A percentile compares a stretch with the other conserved stretches of the same genome.
These are phyloP conservation scores for Brachyalestes nurse DNA, from an alignment of 2,797 vertebrate genomes.

Conservation along the genomic window DNA sequence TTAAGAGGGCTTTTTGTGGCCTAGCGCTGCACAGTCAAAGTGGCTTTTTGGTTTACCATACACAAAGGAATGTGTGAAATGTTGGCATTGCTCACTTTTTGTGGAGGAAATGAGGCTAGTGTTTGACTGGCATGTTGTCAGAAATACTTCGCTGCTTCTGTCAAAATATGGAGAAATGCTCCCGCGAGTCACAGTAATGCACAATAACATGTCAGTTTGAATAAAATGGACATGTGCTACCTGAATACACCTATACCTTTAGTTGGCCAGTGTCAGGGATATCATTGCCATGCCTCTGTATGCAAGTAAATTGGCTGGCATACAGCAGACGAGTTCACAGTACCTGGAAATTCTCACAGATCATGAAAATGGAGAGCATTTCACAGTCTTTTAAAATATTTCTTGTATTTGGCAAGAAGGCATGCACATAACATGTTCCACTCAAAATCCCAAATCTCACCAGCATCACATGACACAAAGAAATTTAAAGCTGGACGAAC, in stretches of 20 bases:
- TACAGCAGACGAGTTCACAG: no score
- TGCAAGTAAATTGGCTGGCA: background rate
- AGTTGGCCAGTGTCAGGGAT: background rate
- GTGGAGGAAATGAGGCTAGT: constrained; percentile 21
- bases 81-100: constrained; percentile 21
- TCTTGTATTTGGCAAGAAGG: background rate
- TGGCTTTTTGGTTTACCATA: constrained; percentile 17
- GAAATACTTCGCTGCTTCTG: constrained; percentile 33
- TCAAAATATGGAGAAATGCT: constrained; percentile 50
- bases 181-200: constrained; percentile 34
- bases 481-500: background rate
- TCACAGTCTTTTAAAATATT: background rate
- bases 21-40: constrained; percentile 1
- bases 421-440: background rate
- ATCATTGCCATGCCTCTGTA: background rate
- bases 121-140: constrained; percentile 46
- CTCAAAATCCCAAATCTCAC: background rate
- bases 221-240: constrained; percentile 40
- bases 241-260: constrained; percentile 29
- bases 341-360: background rate
- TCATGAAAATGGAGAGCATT: no score
- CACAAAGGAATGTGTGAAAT: constrained; percentile 25
- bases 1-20: constrained; percentile 31
- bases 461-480: no score
- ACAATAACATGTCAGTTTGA: constrained; percentile 40